Base-by-base conservation (phyloP, 2,888 invertebrate genomes). In the Drosophila tanythrix region DNA sequence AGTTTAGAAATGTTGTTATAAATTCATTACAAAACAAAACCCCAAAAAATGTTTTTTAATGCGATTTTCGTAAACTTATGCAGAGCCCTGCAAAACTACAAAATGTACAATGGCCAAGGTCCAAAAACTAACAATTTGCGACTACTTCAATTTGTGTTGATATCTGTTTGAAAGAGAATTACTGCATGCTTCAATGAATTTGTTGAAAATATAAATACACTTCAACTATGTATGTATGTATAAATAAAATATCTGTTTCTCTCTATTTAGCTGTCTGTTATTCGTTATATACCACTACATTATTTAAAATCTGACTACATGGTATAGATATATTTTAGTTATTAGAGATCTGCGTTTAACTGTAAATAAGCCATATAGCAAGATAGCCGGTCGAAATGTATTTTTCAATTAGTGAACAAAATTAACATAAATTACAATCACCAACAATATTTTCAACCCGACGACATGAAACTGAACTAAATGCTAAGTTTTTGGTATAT, bases 1-100 rank as follows among this genome's bases (percentile, higher is more conserved):
- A 78, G 80, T 88, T 88, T 75, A 74, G 67, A 77, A 84, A 85
- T 73, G 77, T 85, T 84, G 82, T 82, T 88, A 85, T 82, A 84
- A 84, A 85, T 88, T 88, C 83, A 85, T 84, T 83, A 83, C 74
- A 78, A 76, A 82, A 69, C 70, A 67, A 65, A 55, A 57, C 56
- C 55, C 36, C 29, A 70, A 84, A 76, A 84, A 76, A 81, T 67
- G 66, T 68, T 78, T 65, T 76, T 68, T 82, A 84, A 87, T 87
- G 70, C 74, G 84, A 88, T 82, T 85, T 82, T 71, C 68, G 15
- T 29, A 75, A 81, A 79, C 78, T 81, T 75, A 81, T 81, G 79
- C 81, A 79, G 31, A 70, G 33, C 52, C 43, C 52, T 46, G 46
- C 70, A 58, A 75, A 83, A 83, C 88, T 87, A 74, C 67, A 74